Percentiles rank a stretch among this genome's conserved stretches.
Evolutionary conservation across 1,140 invertebrate genomes (phyloP).

Genomic region (Caerostris extrusa): DNA sequence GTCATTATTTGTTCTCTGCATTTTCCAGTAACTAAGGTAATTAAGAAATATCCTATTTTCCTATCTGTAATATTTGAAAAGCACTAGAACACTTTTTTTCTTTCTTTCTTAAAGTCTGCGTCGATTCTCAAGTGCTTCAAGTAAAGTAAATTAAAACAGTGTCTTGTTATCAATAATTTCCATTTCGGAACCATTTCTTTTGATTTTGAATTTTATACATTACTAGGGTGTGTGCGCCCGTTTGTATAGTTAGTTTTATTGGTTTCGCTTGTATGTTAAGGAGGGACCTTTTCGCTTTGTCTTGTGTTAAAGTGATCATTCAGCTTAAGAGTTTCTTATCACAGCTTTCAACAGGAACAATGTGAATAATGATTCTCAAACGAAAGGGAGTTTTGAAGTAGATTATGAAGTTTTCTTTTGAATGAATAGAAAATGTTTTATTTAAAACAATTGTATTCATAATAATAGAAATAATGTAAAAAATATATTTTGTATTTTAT

Average conservation of each 20-base stretch:
- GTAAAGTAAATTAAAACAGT: neutral
- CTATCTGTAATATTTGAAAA: neutral
- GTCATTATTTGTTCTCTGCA: constrained; percentile 35
- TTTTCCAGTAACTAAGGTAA: constrained; percentile 58
- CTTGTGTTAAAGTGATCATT: too few relatives aligned
- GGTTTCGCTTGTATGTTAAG: too few relatives aligned
- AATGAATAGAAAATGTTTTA: too few relatives aligned
- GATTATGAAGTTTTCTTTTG: too few relatives aligned
- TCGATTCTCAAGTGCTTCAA: neutral
- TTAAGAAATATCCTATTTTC: constrained; percentile 48
- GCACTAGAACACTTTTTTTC: neutral
- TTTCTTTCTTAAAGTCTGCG: neutral
- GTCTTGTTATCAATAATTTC: constrained; percentile 37
- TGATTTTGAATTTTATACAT: neutral
- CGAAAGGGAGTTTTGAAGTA: too few relatives aligned
- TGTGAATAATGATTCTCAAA: too few relatives aligned
- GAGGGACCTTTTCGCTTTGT: too few relatives aligned
- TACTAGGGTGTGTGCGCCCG: neutral
- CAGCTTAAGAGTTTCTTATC: too few relatives aligned
- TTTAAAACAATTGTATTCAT: too few relatives aligned
- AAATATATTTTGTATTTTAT: too few relatives aligned
- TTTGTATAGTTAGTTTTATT: neutral
- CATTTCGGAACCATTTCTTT: neutral
- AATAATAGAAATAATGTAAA: too few relatives aligned
- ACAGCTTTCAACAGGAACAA: too few relatives aligned